Percentiles rank a stretch among this genome's conserved stretches.
Conservation (phyloP, 2,113 vertebrate species). For the Sterrhoptilus dennistouni region DNA sequence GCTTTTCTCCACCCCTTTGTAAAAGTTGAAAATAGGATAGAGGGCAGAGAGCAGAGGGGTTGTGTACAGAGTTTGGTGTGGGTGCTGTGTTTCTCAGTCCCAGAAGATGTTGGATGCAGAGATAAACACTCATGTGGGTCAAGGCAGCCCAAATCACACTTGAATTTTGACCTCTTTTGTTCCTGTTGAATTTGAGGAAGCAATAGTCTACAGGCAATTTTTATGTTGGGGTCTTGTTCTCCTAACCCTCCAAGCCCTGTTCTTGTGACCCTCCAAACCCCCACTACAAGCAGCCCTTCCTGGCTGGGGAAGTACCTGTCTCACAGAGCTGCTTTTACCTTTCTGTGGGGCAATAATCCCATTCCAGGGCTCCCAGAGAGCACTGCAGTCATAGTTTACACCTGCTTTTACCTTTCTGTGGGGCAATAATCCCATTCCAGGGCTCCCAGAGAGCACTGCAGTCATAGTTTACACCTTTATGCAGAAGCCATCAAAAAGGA, state of each 20-base stretch:
- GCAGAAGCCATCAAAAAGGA: not conserved
- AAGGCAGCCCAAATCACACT: not conserved
- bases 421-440: not conserved
- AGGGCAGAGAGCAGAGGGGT: not conserved
- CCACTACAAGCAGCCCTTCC: not conserved
- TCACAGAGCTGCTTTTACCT: not conserved
- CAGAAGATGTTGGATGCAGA: not conserved
- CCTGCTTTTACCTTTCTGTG: not conserved
- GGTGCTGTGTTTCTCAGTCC: not conserved
- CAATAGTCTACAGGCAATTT: not conserved
- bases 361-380: not conserved
- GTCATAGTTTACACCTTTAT: not conserved
- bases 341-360: not conserved
- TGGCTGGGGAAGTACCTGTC: not conserved
- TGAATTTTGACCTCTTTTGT: not conserved
- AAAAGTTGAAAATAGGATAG: not conserved
- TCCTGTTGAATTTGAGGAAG: not conserved
- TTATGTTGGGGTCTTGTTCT: not conserved
- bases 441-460: not conserved
- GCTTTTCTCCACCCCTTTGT: not conserved
- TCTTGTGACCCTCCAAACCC: not conserved
- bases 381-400: not conserved
- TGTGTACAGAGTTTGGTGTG: not conserved
- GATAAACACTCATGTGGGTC: rapidly evolving
- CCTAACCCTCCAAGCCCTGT: not conserved